A percentile compares a stretch with the other conserved stretches of the same genome.
Conservation (phyloP, 1,140 invertebrate species). For the Atta colombica region DNA sequence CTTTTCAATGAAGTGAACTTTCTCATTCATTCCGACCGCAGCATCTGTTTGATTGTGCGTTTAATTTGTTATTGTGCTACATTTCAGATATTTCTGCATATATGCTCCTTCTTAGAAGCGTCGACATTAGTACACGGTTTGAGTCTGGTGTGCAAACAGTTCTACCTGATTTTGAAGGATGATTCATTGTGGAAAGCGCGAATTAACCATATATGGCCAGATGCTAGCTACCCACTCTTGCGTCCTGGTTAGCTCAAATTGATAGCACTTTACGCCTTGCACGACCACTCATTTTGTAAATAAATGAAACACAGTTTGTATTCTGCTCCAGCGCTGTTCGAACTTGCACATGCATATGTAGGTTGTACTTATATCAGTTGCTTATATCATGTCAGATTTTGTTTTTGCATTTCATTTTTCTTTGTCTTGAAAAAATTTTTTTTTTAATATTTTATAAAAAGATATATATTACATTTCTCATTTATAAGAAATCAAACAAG, state of each 20-base stretch:
- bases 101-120: conserved; percentile 84
- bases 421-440: neutral
- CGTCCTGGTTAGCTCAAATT: conserved; percentile 81
- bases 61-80: conserved; percentile 41
- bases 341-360: conserved; percentile 20
- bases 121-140: conserved; percentile 80
- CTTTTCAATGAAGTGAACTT: neutral
- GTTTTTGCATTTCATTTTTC: neutral
- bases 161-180: conserved; percentile 82
- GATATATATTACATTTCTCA: neutral
- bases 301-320: conserved; percentile 68
- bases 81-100: conserved; percentile 83
- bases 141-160: conserved; percentile 82
- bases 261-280: conserved; percentile 73
- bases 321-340: conserved; percentile 33
- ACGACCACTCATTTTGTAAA: conserved; percentile 76
- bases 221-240: conserved; percentile 80
- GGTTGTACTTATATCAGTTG: neutral
- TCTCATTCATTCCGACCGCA: neutral
- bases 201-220: conserved; percentile 81
- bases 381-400: neutral
- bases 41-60: neutral
- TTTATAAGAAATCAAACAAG: neutral
- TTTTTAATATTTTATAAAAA: too few species aligned
- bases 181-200: conserved; percentile 83